phyloP scores from a whole-genome alignment of 2,113 vertebrate genomes.

The Colaptes auratus region DNA sequence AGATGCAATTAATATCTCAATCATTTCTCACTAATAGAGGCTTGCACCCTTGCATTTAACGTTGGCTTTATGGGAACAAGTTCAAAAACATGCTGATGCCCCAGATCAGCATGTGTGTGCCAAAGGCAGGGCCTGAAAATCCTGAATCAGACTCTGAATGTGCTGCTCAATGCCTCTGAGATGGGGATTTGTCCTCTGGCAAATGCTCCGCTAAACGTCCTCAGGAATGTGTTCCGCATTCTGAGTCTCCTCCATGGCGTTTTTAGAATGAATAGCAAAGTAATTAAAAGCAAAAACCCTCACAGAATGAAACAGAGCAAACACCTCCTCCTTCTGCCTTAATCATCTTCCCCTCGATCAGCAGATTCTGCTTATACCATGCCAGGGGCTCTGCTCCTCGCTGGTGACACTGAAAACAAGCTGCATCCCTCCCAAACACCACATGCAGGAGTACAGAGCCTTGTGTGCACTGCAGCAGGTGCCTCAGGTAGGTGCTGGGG shows the following conservation, averaged over 20 bases:
- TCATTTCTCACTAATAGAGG: neutral
- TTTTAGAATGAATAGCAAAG: neutral
- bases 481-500: fast-evolving
- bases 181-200: neutral
- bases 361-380: fast-evolving
- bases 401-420: neutral
- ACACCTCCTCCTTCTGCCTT: neutral
- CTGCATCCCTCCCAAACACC: neutral
- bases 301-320: neutral
- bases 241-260: neutral
- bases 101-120: neutral
- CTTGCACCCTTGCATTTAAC: neutral
- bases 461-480: neutral
- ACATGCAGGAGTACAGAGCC: fast-evolving
- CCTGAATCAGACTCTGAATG: neutral
- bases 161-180: neutral
- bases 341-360: neutral
- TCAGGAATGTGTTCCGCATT: neutral
- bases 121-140: neutral
- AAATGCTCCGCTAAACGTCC: neutral
- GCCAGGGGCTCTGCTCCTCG: neutral
- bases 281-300: neutral
- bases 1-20: neutral
- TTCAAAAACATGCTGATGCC: neutral
- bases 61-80: neutral